Conservation (phyloP, 2,113 vertebrate genomes). For the Nematolebias whitei region DNA sequence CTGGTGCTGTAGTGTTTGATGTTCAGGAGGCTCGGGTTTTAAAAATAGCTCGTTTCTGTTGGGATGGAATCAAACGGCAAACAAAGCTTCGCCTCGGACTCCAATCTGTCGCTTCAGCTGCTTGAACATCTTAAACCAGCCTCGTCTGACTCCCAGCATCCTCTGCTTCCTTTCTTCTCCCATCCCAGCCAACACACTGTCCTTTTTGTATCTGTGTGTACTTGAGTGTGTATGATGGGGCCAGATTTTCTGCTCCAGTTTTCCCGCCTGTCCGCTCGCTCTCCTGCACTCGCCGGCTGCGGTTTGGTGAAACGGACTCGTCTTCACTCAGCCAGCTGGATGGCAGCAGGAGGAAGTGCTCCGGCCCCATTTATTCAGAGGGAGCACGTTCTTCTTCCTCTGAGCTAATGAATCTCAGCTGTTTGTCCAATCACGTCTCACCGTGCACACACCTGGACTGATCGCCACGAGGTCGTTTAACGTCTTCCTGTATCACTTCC, state of each 20-base stretch:
- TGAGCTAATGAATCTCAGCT: background rate
- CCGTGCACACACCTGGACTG: background rate
- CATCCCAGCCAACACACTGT: conserved; percentile 12
- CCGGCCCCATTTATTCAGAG: conserved; percentile 24
- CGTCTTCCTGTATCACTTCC: too few relatives aligned
- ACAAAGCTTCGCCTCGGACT: background rate
- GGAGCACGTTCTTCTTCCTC: background rate
- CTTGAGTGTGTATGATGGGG: conserved; percentile 51
- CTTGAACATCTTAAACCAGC: background rate
- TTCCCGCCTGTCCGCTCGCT: conserved; percentile 44
- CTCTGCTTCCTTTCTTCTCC: conserved; percentile 30
- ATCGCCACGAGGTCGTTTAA: too few relatives aligned
- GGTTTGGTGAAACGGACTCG: conserved; percentile 37
- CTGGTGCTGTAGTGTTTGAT: too few relatives aligned
- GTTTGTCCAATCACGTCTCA: background rate
- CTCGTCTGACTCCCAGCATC: conserved; percentile 42
- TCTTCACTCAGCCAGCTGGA: conserved; percentile 53
- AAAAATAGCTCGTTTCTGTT: too few relatives aligned
- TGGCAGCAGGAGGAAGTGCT: conserved; percentile 27
- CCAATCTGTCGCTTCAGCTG: conserved; percentile 16
- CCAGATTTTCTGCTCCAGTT: conserved; percentile 80
- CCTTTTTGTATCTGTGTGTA: conserved; percentile 8
- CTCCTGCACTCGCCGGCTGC: conserved; percentile 31
- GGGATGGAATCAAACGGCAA: too few relatives aligned
- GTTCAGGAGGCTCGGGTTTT: too few relatives aligned